Base-by-base conservation (phyloP, 2,888 invertebrate genomes). In the Cheilosia urbana region DNA sequence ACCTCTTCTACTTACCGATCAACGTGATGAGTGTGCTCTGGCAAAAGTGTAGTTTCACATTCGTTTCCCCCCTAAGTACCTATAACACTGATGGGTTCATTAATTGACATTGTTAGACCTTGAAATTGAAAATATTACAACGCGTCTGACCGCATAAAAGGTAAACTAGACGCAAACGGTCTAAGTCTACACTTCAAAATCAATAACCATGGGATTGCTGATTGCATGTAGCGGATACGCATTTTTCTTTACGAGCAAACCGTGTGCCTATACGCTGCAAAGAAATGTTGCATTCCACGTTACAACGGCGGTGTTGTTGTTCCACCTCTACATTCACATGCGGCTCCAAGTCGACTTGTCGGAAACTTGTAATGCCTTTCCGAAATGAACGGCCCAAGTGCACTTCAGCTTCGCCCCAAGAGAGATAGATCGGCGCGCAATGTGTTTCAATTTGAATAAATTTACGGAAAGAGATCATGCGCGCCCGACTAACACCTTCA, bases 61-160 rank as follows among this genome's bases (percentile, higher is more conserved):
- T 49, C 11, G 19, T 13, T 13, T 15, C 24, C 24, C 15, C 24
- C 21, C 4, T 5, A 13, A 9, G 3, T 49, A n/a, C n/a, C n/a
- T n/a, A n/a, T n/a, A 21, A 13, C 24, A n/a, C 17, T 21, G 40
- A 53, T 15, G 24, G 66, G 66, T 65, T 69, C 84, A 69, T 76
- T 84, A 79, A 84, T 71, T 84, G 84, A 84, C 75, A 80, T 80
- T 80, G 80, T 37, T 13, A 30, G 24, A 55, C 84, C 84, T 84
- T 84, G 84, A 84, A 80, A 68, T 79, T 73, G 75, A 76, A 79
- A 75, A 75, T 65, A 69, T 79, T 69, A 45, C 75, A 42, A 19
- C 55, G 73, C 58, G 37, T 13, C 37, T 84, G 83, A 84, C 79
- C 84, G 69, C 69, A 69, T 75, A 51, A 69, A 84, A 79, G 84